These are phyloP conservation scores for Halcyon badia DNA, from an alignment of 2,797 vertebrate species.

Conservation along the genomic window DNA sequence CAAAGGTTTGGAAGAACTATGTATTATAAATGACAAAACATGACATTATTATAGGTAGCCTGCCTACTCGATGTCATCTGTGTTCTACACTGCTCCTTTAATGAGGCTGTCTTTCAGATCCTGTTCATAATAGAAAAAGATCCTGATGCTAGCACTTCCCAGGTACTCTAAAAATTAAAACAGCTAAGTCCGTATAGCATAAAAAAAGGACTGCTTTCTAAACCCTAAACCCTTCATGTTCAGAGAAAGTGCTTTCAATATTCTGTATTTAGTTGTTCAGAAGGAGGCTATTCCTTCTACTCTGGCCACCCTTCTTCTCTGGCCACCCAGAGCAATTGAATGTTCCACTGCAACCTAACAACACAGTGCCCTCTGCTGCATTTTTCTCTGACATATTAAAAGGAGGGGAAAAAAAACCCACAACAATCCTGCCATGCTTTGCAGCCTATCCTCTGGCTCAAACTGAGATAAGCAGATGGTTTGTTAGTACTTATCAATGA, in stretches of 20 bases:
- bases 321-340: slow-evolving; percentile 8
- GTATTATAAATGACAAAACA: slow-evolving; percentile 68
- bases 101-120: slow-evolving; percentile 59
- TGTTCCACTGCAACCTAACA: slow-evolving; percentile 64
- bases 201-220: slow-evolving; percentile 22
- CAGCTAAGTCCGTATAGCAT: slow-evolving; percentile 24
- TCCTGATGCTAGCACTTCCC: slow-evolving; percentile 52
- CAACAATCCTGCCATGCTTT: not conserved
- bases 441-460: slow-evolving; percentile 38
- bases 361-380: slow-evolving; percentile 78
- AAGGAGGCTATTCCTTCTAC: slow-evolving; percentile 1
- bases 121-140: slow-evolving; percentile 17
- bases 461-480: slow-evolving; percentile 62
- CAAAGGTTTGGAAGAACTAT: slow-evolving; percentile 61
- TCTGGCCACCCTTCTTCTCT: too few species aligned
- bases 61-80: slow-evolving; percentile 58
- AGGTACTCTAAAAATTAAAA: slow-evolving; percentile 66
- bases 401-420: not conserved
- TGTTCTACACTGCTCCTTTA: slow-evolving; percentile 42
- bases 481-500: slow-evolving; percentile 63
- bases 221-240: slow-evolving; percentile 27
- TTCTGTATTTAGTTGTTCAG: slow-evolving; percentile 62
- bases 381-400: slow-evolving; percentile 46
- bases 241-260: slow-evolving; percentile 59
- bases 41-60: slow-evolving; percentile 65